Conservation (phyloP, 53 echinoderm and acorn worm species). For the Paracentrotus lividus region DNA sequence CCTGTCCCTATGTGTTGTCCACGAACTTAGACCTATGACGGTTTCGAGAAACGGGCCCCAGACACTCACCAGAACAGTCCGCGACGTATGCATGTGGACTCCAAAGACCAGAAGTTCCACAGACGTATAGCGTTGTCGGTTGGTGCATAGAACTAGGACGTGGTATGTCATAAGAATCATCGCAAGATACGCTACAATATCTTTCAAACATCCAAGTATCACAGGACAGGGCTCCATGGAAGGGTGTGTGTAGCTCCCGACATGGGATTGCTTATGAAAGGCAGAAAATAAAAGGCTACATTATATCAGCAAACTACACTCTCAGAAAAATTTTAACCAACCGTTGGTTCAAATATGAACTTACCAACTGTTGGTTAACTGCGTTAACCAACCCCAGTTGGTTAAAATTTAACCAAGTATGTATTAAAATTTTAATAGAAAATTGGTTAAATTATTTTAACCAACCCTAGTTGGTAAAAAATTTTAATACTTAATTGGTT, state of each 20-base stretch:
- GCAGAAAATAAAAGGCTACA: background rate
- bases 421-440: no score
- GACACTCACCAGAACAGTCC: conserved; percentile 57
- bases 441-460: no score
- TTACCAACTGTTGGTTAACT: no score
- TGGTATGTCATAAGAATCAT: conserved; percentile 74
- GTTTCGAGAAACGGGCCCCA: background rate
- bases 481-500: no score
- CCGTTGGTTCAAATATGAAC: no score
- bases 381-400: no score
- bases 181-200: conserved; percentile 77
- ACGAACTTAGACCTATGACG: no score
- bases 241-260: conserved; percentile 57
- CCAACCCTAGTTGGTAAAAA: no score
- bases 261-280: conserved; percentile 62
- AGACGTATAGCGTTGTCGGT: conserved; percentile 54
- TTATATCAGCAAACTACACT: no score
- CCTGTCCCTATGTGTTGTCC: no score
- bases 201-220: conserved; percentile 75
- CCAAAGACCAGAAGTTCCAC: conserved; percentile 72
- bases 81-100: conserved; percentile 53
- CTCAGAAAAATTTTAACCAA: no score
- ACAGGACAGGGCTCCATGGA: conserved; percentile 81
- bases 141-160: background rate
- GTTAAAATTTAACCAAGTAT: no score